Evolutionary conservation across 1,140 invertebrate species (phyloP), one percentile per base, ranked within the genome.

Genomic region (Micrasema longulum): DNA sequence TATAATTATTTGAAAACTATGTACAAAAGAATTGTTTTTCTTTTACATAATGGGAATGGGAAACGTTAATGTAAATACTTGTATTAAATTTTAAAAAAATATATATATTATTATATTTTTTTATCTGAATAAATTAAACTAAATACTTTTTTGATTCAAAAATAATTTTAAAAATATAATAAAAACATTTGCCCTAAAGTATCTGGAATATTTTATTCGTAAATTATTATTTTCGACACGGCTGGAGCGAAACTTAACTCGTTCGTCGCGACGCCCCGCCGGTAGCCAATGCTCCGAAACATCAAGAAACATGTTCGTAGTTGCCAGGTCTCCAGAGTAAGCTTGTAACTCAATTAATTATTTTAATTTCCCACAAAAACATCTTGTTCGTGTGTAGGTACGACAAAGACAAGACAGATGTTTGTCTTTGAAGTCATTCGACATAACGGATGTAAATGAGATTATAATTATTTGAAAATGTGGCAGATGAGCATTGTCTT

Each of bases 261-360:
- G 43, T 20, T 45, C 47, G 43, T 36, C 63, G 71, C 41, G 71
- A 72, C 47, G 71, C 63, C 35, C 53, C 55, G 71, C 50, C 66
- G 35, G 11, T 31, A 10, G 23, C 10, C 66, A 69, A 73, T 73
- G 71, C 53, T 45, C 26, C 63, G 48, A 22, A 66, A 66, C 63
- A 18, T 23, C 23, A 7, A 1, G 41, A 26, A 26, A 66, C 2
- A 31, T 31, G 26, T 31, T 7, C 63, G 48, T 66, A 18, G 16
- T 35, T 20, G 55, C 36, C 2, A n/a, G 20, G 52, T 36, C 26
- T 9, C n/a, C 22, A 26, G 36, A 41, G 36, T 9, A 60, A 18
- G 41, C 55, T 60, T 66, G 48, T 50, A 66, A 66, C 63, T 66
- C 63, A 48, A 66, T 66, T 66, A 66, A 50, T 48, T 50, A 66